Conservation (phyloP, 2,797 vertebrate genomes). For the Helostoma temminkii region DNA sequence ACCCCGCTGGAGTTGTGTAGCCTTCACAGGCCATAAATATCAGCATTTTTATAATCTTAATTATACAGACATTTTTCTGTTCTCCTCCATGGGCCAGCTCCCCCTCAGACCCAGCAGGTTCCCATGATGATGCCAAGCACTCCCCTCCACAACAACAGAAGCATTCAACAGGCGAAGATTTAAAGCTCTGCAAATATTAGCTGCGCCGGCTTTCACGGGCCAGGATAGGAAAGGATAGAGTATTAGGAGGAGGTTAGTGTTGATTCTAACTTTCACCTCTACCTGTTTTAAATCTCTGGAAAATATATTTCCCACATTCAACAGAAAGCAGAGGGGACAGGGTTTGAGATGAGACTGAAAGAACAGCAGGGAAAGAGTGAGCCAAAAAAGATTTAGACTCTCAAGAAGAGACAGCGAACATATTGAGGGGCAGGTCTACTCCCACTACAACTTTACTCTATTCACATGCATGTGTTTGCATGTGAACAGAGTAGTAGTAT, state of each 20-base stretch:
- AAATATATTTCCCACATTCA: slow-evolving; percentile 36
- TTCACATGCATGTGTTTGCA: too few relatives aligned
- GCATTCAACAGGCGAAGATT: slow-evolving; percentile 76
- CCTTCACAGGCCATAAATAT: slow-evolving; percentile 59
- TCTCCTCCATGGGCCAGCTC: slow-evolving; percentile 67
- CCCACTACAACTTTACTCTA: slow-evolving; percentile 49
- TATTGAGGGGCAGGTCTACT: slow-evolving; percentile 71
- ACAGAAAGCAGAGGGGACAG: background rate
- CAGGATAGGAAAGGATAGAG: slow-evolving; percentile 22
- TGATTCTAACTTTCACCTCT: slow-evolving; percentile 49
- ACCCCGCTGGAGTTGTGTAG: slow-evolving; percentile 25
- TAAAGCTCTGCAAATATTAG: slow-evolving; percentile 72
- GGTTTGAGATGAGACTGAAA: slow-evolving; percentile 26
- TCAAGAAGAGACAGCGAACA: slow-evolving; percentile 61
- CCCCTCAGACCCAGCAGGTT: slow-evolving; percentile 74
- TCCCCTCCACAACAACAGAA: slow-evolving; percentile 72
- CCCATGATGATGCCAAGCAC: slow-evolving; percentile 70
- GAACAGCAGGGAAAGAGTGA: slow-evolving; percentile 25
- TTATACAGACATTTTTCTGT: slow-evolving; percentile 73
- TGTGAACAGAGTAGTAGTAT: slow-evolving; percentile 73
- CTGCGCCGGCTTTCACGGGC: slow-evolving; percentile 42
- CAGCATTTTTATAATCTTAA: slow-evolving; percentile 72
- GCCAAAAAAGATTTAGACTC: slow-evolving; percentile 60
- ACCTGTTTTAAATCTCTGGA: slow-evolving; percentile 57
- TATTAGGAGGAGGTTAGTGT: slow-evolving; percentile 4